Conservation (phyloP, 2,797 vertebrate species). For the Capromys pilorides region DNA sequence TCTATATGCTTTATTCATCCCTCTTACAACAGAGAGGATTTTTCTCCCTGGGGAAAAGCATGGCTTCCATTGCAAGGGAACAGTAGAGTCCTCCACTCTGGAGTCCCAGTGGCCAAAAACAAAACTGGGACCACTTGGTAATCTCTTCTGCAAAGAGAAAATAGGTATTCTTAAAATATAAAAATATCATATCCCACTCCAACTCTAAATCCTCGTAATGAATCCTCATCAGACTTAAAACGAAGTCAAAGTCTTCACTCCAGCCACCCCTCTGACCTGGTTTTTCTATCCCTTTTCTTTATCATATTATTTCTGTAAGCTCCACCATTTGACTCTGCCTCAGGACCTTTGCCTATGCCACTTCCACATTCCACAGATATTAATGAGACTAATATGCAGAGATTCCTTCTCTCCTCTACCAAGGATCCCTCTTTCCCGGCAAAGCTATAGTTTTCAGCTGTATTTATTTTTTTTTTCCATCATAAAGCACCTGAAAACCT, state of each 20-base stretch:
- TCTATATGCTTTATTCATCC: background rate
- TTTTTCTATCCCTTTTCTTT: background rate
- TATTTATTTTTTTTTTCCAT: background rate
- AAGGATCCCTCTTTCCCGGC: background rate
- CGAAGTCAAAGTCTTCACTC: background rate
- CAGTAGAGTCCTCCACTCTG: background rate
- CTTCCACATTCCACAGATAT: background rate
- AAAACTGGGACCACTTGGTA: background rate
- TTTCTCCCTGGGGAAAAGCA: background rate
- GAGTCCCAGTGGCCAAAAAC: background rate
- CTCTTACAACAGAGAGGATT: background rate
- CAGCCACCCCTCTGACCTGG: background rate
- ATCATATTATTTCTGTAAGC: background rate
- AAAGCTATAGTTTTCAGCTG: background rate
- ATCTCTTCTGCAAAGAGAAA: background rate
- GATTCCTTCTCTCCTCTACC: background rate
- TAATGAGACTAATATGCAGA: background rate
- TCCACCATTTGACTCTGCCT: background rate
- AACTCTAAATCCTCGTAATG: background rate
- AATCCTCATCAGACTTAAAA: background rate
- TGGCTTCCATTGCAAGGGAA: background rate
- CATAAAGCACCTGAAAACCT: background rate
- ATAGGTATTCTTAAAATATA: background rate
- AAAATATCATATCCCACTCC: background rate
- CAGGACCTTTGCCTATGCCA: background rate